These are phyloP conservation scores for Theonella swinhoei DNA, from an alignment of 37 sponge, comb jelly and placozoan genomes.

Conservation along the genomic window DNA sequence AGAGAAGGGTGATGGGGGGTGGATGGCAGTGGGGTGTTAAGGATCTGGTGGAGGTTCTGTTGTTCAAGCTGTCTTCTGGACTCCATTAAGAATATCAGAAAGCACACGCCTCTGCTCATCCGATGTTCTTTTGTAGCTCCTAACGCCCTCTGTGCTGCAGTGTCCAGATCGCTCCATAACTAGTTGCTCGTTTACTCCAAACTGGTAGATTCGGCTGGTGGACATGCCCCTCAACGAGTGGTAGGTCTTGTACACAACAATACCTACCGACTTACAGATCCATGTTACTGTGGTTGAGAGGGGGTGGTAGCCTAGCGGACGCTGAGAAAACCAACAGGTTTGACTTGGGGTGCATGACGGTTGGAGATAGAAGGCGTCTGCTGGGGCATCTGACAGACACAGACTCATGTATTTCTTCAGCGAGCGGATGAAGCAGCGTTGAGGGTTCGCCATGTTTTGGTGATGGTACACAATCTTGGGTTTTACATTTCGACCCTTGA, in stretches of 20 bases:
- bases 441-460: not conserved
- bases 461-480: not conserved
- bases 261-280: not conserved
- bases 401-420: not conserved
- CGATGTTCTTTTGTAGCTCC: not conserved
- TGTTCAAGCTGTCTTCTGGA: not conserved
- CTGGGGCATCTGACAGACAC: not conserved
- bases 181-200: conserved; percentile 3
- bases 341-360: not conserved
- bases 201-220: conserved; percentile 1
- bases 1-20: not conserved
- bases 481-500: not conserved
- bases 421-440: not conserved
- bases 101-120: not conserved
- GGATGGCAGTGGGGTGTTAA: not conserved
- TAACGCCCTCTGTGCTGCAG: not conserved
- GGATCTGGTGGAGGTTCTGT: not conserved
- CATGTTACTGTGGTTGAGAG: not conserved
- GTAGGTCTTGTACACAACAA: not conserved
- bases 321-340: not conserved
- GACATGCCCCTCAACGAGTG: not conserved
- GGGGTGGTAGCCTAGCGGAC: not conserved
- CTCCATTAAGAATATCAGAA: not conserved
- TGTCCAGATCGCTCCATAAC: not conserved
- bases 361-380: not conserved